Conservation (phyloP, 2,888 invertebrate species). For the Lampropteryx suffumata region DNA sequence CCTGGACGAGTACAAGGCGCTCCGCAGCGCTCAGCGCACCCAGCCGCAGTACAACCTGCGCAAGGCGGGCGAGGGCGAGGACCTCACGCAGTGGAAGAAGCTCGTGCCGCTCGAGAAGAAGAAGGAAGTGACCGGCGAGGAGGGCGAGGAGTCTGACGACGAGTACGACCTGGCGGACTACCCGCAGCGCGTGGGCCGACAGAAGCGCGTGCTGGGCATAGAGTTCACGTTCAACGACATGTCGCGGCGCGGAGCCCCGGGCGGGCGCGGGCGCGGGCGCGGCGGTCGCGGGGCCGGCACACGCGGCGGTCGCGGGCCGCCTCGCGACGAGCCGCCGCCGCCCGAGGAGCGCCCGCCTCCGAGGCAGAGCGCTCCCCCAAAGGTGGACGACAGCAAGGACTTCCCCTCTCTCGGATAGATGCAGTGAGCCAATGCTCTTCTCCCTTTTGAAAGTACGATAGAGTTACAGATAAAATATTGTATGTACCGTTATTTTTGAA, state of each 20-base stretch:
- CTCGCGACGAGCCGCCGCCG: constrained; percentile 58
- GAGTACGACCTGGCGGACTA: constrained; percentile 90
- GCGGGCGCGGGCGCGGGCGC: constrained; percentile 84
- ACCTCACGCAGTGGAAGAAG: constrained; percentile 95
- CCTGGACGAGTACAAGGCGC: constrained; percentile 96
- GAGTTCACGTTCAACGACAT: constrained; percentile 94
- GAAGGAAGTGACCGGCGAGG: constrained; percentile 85
- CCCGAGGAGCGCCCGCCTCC: constrained; percentile 63
- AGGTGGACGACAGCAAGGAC: constrained; percentile 97
- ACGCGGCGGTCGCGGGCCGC: constrained; percentile 49
- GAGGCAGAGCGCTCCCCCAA: constrained; percentile 84
- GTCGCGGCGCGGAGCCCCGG: constrained; percentile 84
- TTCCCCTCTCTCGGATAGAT: constrained; percentile 95
- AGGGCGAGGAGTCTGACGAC: constrained; percentile 86
- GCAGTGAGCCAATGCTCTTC: constrained; percentile 68
- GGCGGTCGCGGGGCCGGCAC: constrained; percentile 77
- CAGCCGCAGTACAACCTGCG: constrained; percentile 95
- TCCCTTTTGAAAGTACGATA: constrained; percentile 74
- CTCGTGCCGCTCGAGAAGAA: constrained; percentile 92
- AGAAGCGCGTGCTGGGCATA: constrained; percentile 93
- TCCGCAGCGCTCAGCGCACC: constrained; percentile 89
- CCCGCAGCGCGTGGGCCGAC: constrained; percentile 93
- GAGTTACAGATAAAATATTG: constrained; percentile 80
- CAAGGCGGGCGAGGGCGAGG: constrained; percentile 97
- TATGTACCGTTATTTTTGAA: constrained; percentile 83